phyloP scores from a whole-genome alignment of 2,888 invertebrate species.

The Ommatoiulus sabulosus region DNA sequence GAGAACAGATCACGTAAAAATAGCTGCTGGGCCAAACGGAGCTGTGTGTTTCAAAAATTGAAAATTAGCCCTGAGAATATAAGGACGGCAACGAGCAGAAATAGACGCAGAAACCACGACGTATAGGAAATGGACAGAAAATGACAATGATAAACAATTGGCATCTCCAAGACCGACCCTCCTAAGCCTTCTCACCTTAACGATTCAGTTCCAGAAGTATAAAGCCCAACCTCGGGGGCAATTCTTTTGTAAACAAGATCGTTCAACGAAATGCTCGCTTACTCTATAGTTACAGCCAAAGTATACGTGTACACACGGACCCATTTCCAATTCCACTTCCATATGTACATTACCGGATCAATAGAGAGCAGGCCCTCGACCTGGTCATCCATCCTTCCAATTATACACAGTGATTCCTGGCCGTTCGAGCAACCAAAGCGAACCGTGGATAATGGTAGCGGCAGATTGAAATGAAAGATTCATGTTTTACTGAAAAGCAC shows the following conservation, averaged over 20 bases:
- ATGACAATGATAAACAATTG: no score
- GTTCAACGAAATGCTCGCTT: neutral
- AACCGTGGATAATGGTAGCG: neutral
- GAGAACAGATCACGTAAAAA: conserved; percentile 28
- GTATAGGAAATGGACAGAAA: neutral
- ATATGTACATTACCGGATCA: neutral
- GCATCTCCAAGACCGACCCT: no score
- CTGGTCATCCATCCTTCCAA: neutral
- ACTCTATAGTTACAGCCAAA: neutral
- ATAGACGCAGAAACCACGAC: neutral
- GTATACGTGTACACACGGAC: neutral
- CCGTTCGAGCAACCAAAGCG: neutral
- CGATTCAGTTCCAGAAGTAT: no score
- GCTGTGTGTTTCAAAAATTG: neutral
- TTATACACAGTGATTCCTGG: neutral
- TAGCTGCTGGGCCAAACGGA: neutral
- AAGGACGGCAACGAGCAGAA: neutral
- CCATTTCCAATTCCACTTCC: neutral
- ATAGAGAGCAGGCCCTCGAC: neutral
- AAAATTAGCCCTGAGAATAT: neutral
- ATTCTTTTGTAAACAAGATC: neutral
- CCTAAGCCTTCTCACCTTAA: no score
- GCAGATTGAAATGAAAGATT: conserved; percentile 8
- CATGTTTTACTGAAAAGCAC: neutral
- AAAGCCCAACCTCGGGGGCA: neutral